Evolutionary conservation across 1,140 invertebrate genomes (phyloP).

Genomic region (Matsumurasca onukii): DNA sequence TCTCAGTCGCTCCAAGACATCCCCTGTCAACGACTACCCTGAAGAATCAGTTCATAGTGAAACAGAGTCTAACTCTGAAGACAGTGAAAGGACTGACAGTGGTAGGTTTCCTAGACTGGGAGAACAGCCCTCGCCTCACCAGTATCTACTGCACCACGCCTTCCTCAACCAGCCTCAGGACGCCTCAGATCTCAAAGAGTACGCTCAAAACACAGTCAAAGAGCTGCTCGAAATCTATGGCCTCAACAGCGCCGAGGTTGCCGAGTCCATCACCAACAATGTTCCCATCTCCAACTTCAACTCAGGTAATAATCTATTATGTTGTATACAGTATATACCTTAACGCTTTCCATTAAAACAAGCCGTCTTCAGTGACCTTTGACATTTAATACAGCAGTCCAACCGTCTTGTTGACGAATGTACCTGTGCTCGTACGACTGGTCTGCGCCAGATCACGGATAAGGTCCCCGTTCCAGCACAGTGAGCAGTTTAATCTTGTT

Average conservation of each 20-base stretch:
- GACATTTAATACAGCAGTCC: too few species aligned
- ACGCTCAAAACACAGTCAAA: conserved; percentile 60
- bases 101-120: conserved; percentile 20
- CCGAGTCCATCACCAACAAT: conserved; percentile 49
- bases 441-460: too few species aligned
- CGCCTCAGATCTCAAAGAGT: conserved; percentile 54
- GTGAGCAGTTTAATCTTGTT: not conserved
- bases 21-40: conserved; percentile 8
- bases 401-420: too few species aligned
- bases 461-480: too few species aligned
- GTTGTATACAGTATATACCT: too few species aligned
- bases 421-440: too few species aligned
- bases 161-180: conserved; percentile 42
- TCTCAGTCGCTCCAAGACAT: conserved; percentile 38
- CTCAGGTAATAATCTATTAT: conserved; percentile 49
- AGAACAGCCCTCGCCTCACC: conserved; percentile 23
- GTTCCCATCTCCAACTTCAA: conserved; percentile 51
- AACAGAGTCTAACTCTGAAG: conserved; percentile 34
- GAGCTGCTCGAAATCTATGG: conserved; percentile 61
- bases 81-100: conserved; percentile 17
- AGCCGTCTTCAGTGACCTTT: too few species aligned
- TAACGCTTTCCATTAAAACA: too few species aligned
- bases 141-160: conserved; percentile 39
- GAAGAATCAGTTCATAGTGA: conserved; percentile 34
- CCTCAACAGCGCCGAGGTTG: conserved; percentile 48